Conservation (phyloP, 2,113 vertebrate species). For the Dermatemys mawii region DNA sequence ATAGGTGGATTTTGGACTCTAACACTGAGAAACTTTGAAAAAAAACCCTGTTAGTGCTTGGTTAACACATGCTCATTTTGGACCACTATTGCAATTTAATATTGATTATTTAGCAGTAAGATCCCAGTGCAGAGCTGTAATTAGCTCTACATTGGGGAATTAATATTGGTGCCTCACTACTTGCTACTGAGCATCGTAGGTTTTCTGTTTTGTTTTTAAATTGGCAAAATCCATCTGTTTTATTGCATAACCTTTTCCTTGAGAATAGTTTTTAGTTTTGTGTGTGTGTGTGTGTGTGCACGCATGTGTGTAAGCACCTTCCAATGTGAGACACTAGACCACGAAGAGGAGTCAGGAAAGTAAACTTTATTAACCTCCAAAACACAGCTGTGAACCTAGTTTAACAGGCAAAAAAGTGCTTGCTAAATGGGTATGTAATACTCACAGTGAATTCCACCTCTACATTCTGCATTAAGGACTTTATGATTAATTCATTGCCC, state of each 20-base stretch:
- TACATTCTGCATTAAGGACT: conserved; percentile 52
- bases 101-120: conserved; percentile 12
- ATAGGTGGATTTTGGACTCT: neutral
- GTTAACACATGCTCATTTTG: neutral
- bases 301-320: neutral
- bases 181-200: neutral
- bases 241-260: neutral
- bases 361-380: conserved; percentile 16
- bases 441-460: conserved; percentile 60
- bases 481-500: conserved; percentile 80
- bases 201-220: conserved; percentile 21
- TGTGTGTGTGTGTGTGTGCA: neutral
- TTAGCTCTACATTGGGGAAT: conserved; percentile 63
- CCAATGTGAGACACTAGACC: conserved; percentile 59
- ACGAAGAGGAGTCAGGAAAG: conserved; percentile 31
- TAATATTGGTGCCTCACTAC: conserved; percentile 16
- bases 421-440: conserved; percentile 40
- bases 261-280: neutral
- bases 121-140: conserved; percentile 6
- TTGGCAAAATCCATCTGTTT: neutral
- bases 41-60: neutral
- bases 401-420: conserved; percentile 45
- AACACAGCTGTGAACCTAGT: neutral
- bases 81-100: neutral
- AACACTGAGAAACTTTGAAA: neutral